Evolutionary conservation across 2,888 invertebrate genomes (phyloP).

Genomic region (Serripes groenlandicus): DNA sequence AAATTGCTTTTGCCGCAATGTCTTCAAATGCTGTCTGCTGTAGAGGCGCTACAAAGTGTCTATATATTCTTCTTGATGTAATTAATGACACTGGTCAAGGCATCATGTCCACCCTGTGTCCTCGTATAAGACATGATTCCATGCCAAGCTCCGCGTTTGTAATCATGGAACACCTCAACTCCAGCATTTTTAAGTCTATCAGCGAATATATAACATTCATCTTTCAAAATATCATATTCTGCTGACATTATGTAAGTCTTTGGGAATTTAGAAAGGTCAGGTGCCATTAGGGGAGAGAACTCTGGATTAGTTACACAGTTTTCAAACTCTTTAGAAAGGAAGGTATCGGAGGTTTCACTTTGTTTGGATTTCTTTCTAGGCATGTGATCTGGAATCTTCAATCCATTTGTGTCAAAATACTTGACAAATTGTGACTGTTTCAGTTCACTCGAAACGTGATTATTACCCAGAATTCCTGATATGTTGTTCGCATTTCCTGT

Average conservation of each 20-base stretch:
- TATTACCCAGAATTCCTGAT: too few relatives aligned
- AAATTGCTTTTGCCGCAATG: too few relatives aligned
- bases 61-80: constrained; percentile 20
- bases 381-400: too few relatives aligned
- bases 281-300: constrained; percentile 84
- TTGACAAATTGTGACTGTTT: too few relatives aligned
- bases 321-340: too few relatives aligned
- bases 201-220: constrained; percentile 84
- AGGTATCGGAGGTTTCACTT: too few relatives aligned
- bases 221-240: constrained; percentile 84
- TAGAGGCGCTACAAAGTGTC: neutral
- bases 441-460: too few relatives aligned
- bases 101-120: constrained; percentile 11
- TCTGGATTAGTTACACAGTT: too few relatives aligned
- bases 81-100: constrained; percentile 1
- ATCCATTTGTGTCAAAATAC: too few relatives aligned
- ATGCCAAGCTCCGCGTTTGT: constrained; percentile 31
- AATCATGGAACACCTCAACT: constrained; percentile 67
- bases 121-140: constrained; percentile 42
- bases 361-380: too few relatives aligned
- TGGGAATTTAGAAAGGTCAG: constrained; percentile 76
- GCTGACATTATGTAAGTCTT: constrained; percentile 81
- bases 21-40: too few relatives aligned
- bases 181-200: constrained; percentile 75
- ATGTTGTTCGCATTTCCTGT: too few relatives aligned